Evolutionary conservation across 1,140 invertebrate genomes (phyloP), one percentile per base, ranked within the genome.

Genomic region (Metopolophium dirhodum): DNA sequence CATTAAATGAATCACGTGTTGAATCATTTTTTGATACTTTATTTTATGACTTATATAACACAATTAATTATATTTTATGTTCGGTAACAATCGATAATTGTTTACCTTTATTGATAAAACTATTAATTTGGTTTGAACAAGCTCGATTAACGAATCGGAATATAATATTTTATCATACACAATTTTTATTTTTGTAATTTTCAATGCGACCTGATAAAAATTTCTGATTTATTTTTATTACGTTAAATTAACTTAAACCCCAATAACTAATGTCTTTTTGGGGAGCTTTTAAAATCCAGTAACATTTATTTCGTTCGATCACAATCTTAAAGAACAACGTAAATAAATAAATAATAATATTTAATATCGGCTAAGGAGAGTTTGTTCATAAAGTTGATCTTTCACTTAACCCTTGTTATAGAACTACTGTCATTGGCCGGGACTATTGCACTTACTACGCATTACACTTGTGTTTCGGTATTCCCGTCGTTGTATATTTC

Each of bases 331-430:
- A 85, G 83, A 85, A 85, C 41, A 51, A 51, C 85, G 86, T 87
- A 87, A 87, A 89, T 54, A 54, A 51, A 51, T 87, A 87, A 22
- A 88, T 51, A 51, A 88, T 54, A 54, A 54, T 89, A 89, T 37
- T 54, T 57, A 57, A 89, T 88, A 30, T 26, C 54, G 87, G 22
- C 87, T 47, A 51, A 89, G n/a, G 4, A 68, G 87, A 89, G 49
- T 89, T 9, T 89, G 89, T 9, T 26, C 61, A 68, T 68, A 90
- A 90, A 51, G 82, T 93, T 85, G 91, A 93, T 93, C 91, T 93
- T 93, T 85, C 91, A 86, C 77, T 93, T 93, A 93, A 93, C 91
- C 91, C 91, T 93, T 83, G 91, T 93, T 93, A 90, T n/a, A 57
- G 51, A 86, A 93, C 47, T 41, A 26, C 37, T 30, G 54, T 45